Conservation (phyloP, 2,797 vertebrate species). For the Alcedo quadribrachys region DNA sequence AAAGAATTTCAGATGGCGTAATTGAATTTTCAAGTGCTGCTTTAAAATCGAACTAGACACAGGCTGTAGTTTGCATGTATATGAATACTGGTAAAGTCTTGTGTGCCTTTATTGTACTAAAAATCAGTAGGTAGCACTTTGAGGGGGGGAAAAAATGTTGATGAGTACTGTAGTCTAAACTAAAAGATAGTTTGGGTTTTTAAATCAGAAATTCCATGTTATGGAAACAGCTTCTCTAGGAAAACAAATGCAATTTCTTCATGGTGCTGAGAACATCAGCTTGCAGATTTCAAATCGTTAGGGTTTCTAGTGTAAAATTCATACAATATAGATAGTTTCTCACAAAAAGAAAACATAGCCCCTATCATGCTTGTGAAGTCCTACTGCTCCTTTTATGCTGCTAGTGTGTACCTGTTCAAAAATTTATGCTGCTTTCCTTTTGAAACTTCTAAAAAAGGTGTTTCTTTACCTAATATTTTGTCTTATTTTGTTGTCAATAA, state of each 20-base stretch:
- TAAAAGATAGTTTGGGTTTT: neutral
- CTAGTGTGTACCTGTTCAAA: neutral
- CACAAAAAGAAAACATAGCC: neutral
- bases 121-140: neutral
- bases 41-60: neutral
- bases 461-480: neutral
- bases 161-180: neutral
- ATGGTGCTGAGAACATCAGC: neutral
- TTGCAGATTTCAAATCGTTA: neutral
- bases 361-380: neutral
- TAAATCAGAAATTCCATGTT: neutral
- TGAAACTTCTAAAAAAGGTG: neutral
- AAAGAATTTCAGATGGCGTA: constrained; percentile 21
- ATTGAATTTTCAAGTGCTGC: constrained; percentile 6
- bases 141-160: neutral
- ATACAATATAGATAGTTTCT: neutral
- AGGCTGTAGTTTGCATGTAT: neutral
- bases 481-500: neutral
- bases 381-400: neutral
- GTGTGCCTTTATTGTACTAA: neutral
- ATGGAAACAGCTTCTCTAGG: neutral
- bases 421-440: neutral
- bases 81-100: neutral
- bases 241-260: neutral
- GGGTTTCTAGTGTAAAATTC: neutral